phyloP scores from a whole-genome alignment of 2,113 vertebrate genomes.

The Aldabrachelys gigantea region DNA sequence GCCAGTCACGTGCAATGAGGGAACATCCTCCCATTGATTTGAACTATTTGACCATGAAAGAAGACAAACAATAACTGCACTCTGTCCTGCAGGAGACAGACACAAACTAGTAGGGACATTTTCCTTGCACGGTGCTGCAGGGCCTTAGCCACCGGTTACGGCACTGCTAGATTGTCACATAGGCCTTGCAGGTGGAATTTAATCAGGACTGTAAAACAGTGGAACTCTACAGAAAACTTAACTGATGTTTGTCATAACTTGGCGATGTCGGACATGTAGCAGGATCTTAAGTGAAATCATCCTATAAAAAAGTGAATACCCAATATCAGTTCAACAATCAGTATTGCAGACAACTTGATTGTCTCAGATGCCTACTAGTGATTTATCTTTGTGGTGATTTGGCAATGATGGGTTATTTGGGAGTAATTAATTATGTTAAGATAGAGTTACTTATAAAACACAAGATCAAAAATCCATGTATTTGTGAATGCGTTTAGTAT shows the following conservation, averaged over 20 bases:
- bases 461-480: not conserved
- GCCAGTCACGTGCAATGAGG: slow-evolving; percentile 26
- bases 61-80: slow-evolving; percentile 27
- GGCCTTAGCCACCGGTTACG: not conserved
- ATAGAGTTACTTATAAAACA: not conserved
- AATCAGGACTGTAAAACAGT: slow-evolving; percentile 14
- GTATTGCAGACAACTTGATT: not conserved
- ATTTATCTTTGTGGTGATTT: not conserved
- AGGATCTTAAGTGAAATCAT: slow-evolving; percentile 16
- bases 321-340: not conserved
- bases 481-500: not conserved
- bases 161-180: slow-evolving; percentile 1
- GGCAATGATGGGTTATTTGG: not conserved
- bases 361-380: not conserved
- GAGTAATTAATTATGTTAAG: not conserved
- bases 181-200: slow-evolving; percentile 13
- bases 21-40: not conserved
- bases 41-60: slow-evolving; percentile 15
- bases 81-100: slow-evolving; percentile 25
- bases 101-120: not conserved
- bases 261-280: not conserved
- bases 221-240: not conserved
- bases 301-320: not conserved
- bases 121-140: not conserved
- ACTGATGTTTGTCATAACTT: not conserved